Evolutionary conservation across 2,888 invertebrate genomes (phyloP), one percentile per base, ranked within the genome.

Genomic region (Eilema depressum): DNA sequence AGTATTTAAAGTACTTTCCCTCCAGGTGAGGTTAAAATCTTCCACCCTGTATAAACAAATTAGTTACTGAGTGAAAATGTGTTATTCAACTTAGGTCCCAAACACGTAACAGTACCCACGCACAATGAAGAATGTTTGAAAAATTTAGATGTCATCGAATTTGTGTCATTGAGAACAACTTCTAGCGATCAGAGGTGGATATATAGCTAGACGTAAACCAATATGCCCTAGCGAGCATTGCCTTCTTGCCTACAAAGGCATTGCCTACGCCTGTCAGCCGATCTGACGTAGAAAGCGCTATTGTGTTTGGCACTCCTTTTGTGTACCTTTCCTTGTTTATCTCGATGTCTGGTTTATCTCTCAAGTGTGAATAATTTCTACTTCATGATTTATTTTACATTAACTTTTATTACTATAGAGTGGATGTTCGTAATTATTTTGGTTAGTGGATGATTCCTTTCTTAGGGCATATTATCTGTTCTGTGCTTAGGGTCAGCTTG

Each of bases 221-320:
- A 83, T 84, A 82, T 73, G 73, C 76, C 79, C 83, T 81, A 79
- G 75, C 70, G 78, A 83, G 76, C 72, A 78, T 77, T 81, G 85
- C 84, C 84, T 85, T 86, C 84, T 86, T 86, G 87, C 85, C 86
- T 86, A 91, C 91, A 92, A 92, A 92, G 89, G 86, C 87, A 88
- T 89, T 86, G 88, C 85, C 86, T 85, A 80, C 80, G 86, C 84
- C 82, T 88, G 89, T 86, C 88, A 86, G 79, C 81, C 83, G 83
- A 85, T 83, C 85, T 84, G 80, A 83, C 81, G 76, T 83, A 86
- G 90, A 83, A 88, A 84, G 86, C 87, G 75, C 84, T 79, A 88
- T 88, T 91, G 90, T 89, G 87, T 86, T 84, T 86, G 87, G 83
- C 86, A 86, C 85, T 88, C 87, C 90, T 89, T 91, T 91, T 90